phyloP scores from a whole-genome alignment of 2,113 vertebrate genomes.

The Malurus melanocephalus region DNA sequence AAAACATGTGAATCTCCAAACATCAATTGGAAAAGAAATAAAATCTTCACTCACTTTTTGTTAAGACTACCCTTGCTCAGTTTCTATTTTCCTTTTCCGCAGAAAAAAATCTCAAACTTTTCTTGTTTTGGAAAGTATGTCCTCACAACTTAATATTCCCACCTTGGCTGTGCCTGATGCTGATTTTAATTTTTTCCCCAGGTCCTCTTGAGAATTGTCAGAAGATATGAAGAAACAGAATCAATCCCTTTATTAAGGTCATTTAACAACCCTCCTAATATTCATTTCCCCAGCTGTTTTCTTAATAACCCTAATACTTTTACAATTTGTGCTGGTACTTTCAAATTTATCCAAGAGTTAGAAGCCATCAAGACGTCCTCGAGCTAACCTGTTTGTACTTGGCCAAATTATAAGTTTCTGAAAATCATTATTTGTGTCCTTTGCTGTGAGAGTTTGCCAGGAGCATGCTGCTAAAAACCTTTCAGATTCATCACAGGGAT shows the following conservation, averaged over 20 bases:
- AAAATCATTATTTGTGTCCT: neutral
- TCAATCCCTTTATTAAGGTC: neutral
- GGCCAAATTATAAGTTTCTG: neutral
- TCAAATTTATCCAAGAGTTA: neutral
- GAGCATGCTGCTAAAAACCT: neutral
- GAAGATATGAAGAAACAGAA: neutral
- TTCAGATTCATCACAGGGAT: neutral
- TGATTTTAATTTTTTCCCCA: neutral
- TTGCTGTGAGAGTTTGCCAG: neutral
- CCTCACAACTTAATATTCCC: neutral
- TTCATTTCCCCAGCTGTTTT: neutral
- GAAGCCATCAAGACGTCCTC: neutral
- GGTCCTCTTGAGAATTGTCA: neutral
- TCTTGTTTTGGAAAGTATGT: neutral
- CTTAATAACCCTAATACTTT: neutral
- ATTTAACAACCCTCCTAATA: neutral
- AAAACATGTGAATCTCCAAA: neutral
- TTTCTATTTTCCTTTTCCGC: neutral
- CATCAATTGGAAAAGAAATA: neutral
- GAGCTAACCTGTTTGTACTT: neutral
- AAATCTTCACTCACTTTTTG: neutral
- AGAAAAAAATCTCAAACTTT: neutral
- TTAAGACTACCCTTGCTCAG: neutral
- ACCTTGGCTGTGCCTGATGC: neutral
- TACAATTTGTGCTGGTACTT: neutral